Evolutionary conservation across 2,797 vertebrate genomes (phyloP), one percentile per base, ranked within the genome.

Genomic region (Anguilla marmorata): DNA sequence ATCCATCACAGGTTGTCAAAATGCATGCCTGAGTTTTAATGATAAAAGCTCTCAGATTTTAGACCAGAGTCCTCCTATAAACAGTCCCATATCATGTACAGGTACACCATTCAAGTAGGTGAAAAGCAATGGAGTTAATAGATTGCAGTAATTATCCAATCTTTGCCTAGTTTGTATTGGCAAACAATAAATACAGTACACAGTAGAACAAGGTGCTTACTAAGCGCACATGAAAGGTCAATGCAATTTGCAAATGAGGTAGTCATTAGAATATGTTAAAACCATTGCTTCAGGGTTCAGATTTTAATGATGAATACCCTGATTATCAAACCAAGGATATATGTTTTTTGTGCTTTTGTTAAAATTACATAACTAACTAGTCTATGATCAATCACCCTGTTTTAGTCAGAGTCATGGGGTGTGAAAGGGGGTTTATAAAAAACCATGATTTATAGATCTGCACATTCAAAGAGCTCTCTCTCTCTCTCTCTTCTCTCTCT

Each of bases 211-310:
- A 12, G 48, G 63, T 56, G 63, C 87, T 88, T 66, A 88, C 60
- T 83, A 88, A 72, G 80, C 82, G 50, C 60, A 96, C 96, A 96
- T 94, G 96, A 96, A 96, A 97, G 96, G 96, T 96, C 96, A 96
- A 94, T 96, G 96, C 96, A 96, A 97, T 96, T 96, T 96, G 96
- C 96, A 97, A 91, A 96, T 96, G 97, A 94, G 95, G 96, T 97
- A 95, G 97, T 98, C 97, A 98, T 98, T 98, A 98, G 97, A 98
- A 98, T 98, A 98, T 98, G 97, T 97, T 97, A 96, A 98, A 97
- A 96, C 96, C 97, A 96, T 97, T 96, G 98, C 97, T 97, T 96
- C 95, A 94, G 97, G 97, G 96, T 96, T 96, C 93, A 96, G 96
- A 96, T 97, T 97, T 97, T 97, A 98, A 98, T 98, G 97, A 98